Base-by-base conservation (phyloP, 2,113 vertebrate species). In the Platycercus adscitus region DNA sequence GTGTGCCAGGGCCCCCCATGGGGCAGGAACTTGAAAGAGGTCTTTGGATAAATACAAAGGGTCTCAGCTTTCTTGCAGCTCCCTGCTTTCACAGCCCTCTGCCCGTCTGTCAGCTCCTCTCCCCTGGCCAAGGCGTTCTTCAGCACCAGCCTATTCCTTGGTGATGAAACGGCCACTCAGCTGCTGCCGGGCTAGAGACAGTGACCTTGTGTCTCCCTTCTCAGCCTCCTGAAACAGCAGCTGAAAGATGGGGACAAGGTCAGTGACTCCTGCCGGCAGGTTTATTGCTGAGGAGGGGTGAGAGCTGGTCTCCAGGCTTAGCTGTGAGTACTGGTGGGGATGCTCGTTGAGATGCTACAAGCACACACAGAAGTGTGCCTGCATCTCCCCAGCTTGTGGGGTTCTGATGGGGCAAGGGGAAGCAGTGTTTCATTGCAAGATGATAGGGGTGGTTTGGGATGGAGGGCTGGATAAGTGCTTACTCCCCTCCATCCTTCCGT, bases 171-270 rank as follows among this genome's bases (percentile, higher is more conserved):
- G 13, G 93, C 92, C 52, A 29, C 86, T 97, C 95, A 96, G 92
- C 84, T 10, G 1, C 64, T 69, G 89, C 90, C 23, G 26, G 76
- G 84, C 9, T n/a, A 83, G 81, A 96, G 95, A 90, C 91, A 73
- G 46, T 82, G 96, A 96, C 97, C 95, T 95, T 96, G 96, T 95
- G 94, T 95, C 58, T 95, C 82, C 79, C 85, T 73, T 64, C 58
- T 9, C 53, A 17, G 55, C 18, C 93, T 94, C 64, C 93, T 47
- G 82, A 73, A 94, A 86, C 78, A 75, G 95, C 95, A 79, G 89
- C 92, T 96, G 97, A 96, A 97, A 96, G 96, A 97, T 35, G 49
- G 81, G 92, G 93, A 95, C 95, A 60, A 96, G 95, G 97, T 96
- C 91, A 90, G 94, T 33, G 73, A 10, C 91, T 96, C 89, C 92